Base-by-base conservation (phyloP, 30 jellyfish, hydroid and myxozoan genomes). In the Catostylus mosaicus region DNA sequence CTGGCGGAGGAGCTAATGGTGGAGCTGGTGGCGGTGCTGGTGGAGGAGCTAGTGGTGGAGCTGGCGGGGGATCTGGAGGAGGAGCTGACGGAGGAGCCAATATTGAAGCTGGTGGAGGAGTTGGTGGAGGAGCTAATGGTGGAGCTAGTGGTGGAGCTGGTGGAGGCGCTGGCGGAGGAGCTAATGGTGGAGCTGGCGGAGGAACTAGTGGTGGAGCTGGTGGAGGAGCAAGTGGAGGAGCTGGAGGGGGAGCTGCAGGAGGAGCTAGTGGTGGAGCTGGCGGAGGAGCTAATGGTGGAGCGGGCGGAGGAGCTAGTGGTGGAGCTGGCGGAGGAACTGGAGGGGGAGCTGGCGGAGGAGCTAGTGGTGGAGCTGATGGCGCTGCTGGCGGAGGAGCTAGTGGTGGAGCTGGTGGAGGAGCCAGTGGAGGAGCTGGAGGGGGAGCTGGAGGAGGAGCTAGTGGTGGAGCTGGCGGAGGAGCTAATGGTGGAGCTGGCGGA, bases 101-200 rank as follows among this genome's bases (percentile, higher is more conserved):
- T 6, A 89, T 73, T 24, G 88, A 22, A 32, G 88, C 72, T 24
- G 81, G 71, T 31, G 77, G 71, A 1, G 63, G 67, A 30, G 95
- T 66, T 16, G 54, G 32, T 36, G 90, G 83, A 33, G 84, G 84
- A 65, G 89, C 27, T 40, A 20, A 27, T 29, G 83, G 72, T 20
- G 60, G 32, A 3, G 83, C 65, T 16, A 90, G 89, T 26, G 87
- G 70, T 11, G 40, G 57, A 31, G 87, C 30, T 24, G 90, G 62
- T 20, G 96, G 79, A 19, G 87, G 73, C 11, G 96, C 83, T 8
- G 91, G 84, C 9, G 95, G 52, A 30, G 71, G 76, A 27, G 85
- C 85, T 6, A 66, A 43, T 22, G 85, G 77, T 20, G 89, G 85
- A 0, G 83, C 46, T 18, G 85, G 32, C 36, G 91, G 90, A 4